Evolutionary conservation across 30 jellyfish, hydroid and myxozoan genomes (phyloP).

Genomic region (Turritopsis dohrnii): DNA sequence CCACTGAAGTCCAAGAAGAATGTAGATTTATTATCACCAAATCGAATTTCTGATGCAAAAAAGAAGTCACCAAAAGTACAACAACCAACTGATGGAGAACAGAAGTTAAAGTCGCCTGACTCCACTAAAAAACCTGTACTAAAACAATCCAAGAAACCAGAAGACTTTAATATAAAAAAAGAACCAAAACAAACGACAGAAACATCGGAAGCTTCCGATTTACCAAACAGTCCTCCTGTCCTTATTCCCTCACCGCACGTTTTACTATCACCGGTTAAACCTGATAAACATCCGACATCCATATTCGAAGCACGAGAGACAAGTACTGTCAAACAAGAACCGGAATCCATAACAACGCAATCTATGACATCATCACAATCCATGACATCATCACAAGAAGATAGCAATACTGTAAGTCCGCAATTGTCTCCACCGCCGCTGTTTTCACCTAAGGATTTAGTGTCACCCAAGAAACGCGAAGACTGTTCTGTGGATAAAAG

Average conservation of each 20-base stretch:
- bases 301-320: not conserved
- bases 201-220: not conserved
- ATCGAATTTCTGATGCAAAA: not conserved
- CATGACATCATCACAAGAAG: not conserved
- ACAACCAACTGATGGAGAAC: not conserved
- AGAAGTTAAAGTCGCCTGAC: not conserved
- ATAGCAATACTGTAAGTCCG: not conserved
- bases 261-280: not conserved
- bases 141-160: not conserved
- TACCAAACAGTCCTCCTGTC: constrained; percentile 20
- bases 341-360: not conserved
- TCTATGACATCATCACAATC: not conserved
- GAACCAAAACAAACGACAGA: not conserved
- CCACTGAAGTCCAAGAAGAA: not conserved
- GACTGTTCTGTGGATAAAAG: not conserved
- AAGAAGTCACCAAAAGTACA: not conserved
- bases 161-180: not conserved
- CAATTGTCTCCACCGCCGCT: constrained; percentile 32
- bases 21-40: not conserved
- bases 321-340: constrained; percentile 1
- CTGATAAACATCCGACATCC: not conserved
- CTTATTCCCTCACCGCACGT: constrained; percentile 19
- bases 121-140: not conserved
- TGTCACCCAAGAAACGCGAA: constrained; percentile 14
- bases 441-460: constrained; percentile 29